Evolutionary conservation across 2,797 vertebrate species (phyloP), one percentile per base, ranked within the genome.

Genomic region (Glyptemys insculpta): DNA sequence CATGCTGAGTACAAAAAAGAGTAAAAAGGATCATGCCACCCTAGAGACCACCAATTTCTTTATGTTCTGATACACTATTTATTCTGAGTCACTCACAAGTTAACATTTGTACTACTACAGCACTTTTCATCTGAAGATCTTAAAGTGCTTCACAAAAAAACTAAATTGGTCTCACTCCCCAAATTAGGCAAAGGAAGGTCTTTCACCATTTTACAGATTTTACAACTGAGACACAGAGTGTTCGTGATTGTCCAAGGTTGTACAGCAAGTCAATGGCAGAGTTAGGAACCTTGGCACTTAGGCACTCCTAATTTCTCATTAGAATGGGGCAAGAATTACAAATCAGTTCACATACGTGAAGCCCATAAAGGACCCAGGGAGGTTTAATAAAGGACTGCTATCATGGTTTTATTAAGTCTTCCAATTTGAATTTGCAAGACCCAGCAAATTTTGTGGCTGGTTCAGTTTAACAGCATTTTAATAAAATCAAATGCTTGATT

Each of bases 271-370:
- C 18, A 41, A 23, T 68, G 65, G 34, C 68, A 0, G 27, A 27
- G 62, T n/a, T 34, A 3, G 59, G 18, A 92, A 91, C 68, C 81
- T 68, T 10, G 74, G 57, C 34, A 92, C 62, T 53, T 1, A 85
- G 74, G 8, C 41, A 65, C n/a, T 86, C 15, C 23, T 62, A 3
- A 50, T 78, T 91, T 94, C 47, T 93, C 37, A 74, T 0, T 79
- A 54, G 19, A 94, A 6, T 94, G 78, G 23, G 83, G 50, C 23
- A 27, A 59, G 90, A 92, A 76, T 76, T n/a, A 0, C 6, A 81
- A 93, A 12, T 86, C 86, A 96, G 97, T 96, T 96, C 49, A 96
- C 94, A 97, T 90, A 89, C 8, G 89, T 89, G 84, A 94, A 74
- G 92, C 79, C 92, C 96, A 96, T 92, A 34, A 65, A 79, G 56